These are phyloP conservation scores for Lasiommata megera DNA, from an alignment of 2,888 invertebrate genomes.

Conservation along the genomic window DNA sequence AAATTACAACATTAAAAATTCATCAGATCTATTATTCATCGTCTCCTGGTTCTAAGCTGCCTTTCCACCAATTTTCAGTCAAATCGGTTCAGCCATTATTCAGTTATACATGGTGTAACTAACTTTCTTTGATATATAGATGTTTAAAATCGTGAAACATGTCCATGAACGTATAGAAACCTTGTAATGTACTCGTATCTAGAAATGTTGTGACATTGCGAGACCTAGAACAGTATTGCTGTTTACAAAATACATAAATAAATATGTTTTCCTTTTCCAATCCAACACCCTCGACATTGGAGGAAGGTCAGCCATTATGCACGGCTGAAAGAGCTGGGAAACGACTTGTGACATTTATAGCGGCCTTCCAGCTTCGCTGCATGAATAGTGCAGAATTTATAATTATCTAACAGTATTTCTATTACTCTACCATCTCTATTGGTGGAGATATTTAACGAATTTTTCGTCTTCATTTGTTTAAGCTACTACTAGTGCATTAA, in stretches of 20 bases:
- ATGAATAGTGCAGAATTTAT: constrained; percentile 1
- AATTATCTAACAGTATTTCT: neutral
- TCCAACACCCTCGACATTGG: neutral
- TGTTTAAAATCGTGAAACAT: too few relatives aligned
- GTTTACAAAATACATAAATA: constrained; percentile 1
- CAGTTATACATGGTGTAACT: too few relatives aligned
- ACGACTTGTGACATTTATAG: constrained; percentile 7
- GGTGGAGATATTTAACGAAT: neutral
- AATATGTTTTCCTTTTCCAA: neutral
- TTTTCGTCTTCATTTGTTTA: neutral
- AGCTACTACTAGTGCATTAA: too few relatives aligned
- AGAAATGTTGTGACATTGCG: neutral
- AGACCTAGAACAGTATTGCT: neutral
- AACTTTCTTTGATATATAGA: too few relatives aligned
- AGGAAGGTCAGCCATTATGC: constrained; percentile 4
- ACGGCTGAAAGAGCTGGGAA: constrained; percentile 1
- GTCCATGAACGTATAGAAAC: neutral
- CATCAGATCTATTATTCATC: too few relatives aligned
- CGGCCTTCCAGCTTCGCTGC: neutral
- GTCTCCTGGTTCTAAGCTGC: too few relatives aligned
- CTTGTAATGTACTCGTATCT: neutral
- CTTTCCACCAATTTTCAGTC: too few relatives aligned
- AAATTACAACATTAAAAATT: too few relatives aligned
- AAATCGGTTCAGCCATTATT: too few relatives aligned
- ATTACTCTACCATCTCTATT: neutral